phyloP scores from a whole-genome alignment of 2,113 vertebrate genomes.

The Psammodynastes pulverulentus region DNA sequence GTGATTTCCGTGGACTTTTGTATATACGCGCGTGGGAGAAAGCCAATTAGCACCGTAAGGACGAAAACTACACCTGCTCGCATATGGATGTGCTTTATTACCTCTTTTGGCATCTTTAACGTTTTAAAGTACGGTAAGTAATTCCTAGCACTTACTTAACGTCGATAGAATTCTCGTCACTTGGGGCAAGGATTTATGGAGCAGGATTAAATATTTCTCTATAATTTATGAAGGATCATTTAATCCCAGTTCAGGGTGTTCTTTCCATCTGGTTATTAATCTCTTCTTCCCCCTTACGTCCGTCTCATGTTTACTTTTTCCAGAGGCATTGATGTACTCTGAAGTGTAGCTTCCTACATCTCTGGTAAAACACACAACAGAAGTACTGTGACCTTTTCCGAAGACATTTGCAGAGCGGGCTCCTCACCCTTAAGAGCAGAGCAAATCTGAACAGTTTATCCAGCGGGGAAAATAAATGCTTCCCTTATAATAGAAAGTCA shows the following conservation, averaged over 20 bases:
- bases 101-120: not conserved
- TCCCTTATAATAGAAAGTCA: conserved; percentile 35
- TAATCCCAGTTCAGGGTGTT: conserved; percentile 45
- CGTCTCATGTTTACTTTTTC: conserved; percentile 34
- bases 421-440: conserved; percentile 41
- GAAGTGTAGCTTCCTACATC: conserved; percentile 43
- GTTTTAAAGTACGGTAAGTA: not conserved
- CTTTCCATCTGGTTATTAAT: conserved; percentile 54
- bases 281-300: conserved; percentile 35
- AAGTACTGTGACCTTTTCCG: conserved; percentile 59
- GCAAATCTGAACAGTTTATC: conserved; percentile 37
- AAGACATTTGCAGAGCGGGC: conserved; percentile 40
- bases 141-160: not conserved
- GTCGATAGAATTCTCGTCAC: not conserved
- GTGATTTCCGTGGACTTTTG: not conserved
- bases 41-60: not conserved
- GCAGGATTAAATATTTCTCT: conserved; percentile 33
- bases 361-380: conserved; percentile 44
- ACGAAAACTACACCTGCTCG: not conserved
- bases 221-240: conserved; percentile 38
- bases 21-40: not conserved
- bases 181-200: conserved; percentile 33
- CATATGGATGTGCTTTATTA: not conserved
- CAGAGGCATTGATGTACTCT: conserved; percentile 22
- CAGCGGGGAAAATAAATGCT: conserved; percentile 19